Percentiles rank a stretch among this genome's conserved stretches.
phyloP scores from a whole-genome alignment of 1,140 invertebrate genomes.

The Drosophila miranda region DNA sequence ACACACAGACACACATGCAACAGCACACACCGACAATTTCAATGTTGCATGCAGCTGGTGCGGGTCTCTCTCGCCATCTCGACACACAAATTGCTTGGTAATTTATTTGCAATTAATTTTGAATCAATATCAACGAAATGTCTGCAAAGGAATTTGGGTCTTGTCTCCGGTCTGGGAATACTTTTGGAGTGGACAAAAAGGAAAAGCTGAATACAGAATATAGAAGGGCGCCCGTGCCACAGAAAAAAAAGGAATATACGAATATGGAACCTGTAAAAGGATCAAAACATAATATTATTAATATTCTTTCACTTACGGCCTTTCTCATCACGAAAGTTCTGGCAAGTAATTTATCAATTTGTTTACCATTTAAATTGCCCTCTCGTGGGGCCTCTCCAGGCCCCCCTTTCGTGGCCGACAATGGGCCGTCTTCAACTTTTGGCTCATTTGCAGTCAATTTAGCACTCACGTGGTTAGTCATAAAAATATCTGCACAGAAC shows the following conservation, averaged over 20 bases:
- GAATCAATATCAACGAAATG: conserved; percentile 68
- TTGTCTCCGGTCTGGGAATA: conserved; percentile 30
- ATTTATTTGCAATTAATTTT: conserved; percentile 81
- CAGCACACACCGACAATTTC: conserved; percentile 53
- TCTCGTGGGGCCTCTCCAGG: neutral
- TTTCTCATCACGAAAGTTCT: neutral
- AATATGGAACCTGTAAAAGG: no score
- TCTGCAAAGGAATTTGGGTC: conserved; percentile 61
- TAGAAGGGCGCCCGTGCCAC: no score
- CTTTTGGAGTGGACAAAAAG: neutral
- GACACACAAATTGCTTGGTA: conserved; percentile 78
- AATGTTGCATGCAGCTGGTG: conserved; percentile 77
- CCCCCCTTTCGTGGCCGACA: conserved; percentile 18
- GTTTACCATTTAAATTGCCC: conserved; percentile 39
- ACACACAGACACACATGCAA: no score
- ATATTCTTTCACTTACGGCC: no score
- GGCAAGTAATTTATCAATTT: conserved; percentile 41
- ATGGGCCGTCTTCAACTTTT: conserved; percentile 28
- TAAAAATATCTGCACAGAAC: conserved; percentile 67
- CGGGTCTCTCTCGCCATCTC: conserved; percentile 46
- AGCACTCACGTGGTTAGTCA: conserved; percentile 57
- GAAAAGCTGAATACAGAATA: no score
- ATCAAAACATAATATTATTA: no score
- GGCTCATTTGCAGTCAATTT: conserved; percentile 77
- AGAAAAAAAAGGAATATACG: no score